These are phyloP conservation scores for Setophaga coronata DNA, from an alignment of 2,113 vertebrate genomes.

Conservation along the genomic window DNA sequence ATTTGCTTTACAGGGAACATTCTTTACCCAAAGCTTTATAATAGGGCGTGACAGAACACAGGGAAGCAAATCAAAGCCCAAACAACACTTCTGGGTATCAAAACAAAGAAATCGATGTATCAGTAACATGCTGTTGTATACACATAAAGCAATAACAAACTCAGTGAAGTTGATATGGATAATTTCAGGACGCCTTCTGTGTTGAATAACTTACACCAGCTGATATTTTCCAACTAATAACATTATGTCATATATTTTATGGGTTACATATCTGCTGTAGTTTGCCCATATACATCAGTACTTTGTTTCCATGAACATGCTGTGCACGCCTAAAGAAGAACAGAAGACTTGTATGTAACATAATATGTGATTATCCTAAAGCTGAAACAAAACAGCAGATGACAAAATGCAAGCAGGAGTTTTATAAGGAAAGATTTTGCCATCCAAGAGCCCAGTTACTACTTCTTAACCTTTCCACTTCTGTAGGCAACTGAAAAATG, in stretches of 20 bases:
- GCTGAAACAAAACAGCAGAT: slow-evolving; percentile 12
- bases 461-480: slow-evolving; percentile 14
- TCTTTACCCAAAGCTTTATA: neutral
- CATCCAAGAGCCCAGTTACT: neutral
- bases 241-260: slow-evolving; percentile 12
- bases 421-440: slow-evolving; percentile 19
- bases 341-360: neutral
- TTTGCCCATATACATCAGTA: neutral
- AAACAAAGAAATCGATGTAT: neutral
- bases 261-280: neutral
- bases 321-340: neutral
- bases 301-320: neutral
- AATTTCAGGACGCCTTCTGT: slow-evolving; percentile 13
- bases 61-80: slow-evolving; percentile 27
- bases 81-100: neutral
- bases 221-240: slow-evolving; percentile 3
- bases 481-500: neutral
- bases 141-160: neutral
- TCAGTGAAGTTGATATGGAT: slow-evolving; percentile 13
- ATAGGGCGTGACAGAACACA: neutral
- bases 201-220: neutral
- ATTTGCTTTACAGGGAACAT: slow-evolving; percentile 5
- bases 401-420: neutral
- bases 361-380: neutral
- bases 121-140: neutral